Conservation (phyloP, 2,797 vertebrate species). For the Mastacembelus armatus region DNA sequence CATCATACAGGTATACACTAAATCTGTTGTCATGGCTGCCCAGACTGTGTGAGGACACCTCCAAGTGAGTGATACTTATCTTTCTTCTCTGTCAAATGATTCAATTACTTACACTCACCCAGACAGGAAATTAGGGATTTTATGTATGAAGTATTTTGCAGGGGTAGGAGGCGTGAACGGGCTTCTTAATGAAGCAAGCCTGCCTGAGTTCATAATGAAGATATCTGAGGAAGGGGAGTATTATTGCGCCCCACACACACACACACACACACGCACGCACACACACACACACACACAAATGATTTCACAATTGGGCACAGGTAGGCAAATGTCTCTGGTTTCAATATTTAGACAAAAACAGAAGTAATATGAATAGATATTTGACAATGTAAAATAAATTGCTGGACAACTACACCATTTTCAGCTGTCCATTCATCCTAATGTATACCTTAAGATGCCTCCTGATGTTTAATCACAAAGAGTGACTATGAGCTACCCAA, state of each 20-base stretch:
- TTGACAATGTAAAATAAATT: background rate
- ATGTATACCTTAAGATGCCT: background rate
- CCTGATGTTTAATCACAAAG: background rate
- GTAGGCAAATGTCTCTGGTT: background rate
- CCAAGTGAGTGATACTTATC: constrained; percentile 69
- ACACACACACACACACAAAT: background rate
- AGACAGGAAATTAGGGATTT: constrained; percentile 83
- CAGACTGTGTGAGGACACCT: constrained; percentile 40
- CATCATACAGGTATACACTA: background rate
- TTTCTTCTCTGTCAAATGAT: constrained; percentile 78
- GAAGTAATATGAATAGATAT: background rate
- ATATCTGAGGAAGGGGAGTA: constrained; percentile 58
- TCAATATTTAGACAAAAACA: background rate
- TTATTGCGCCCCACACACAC: constrained; percentile 31
- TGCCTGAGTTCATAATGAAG: constrained; percentile 69
- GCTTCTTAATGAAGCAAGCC: constrained; percentile 73
- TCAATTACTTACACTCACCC: constrained; percentile 80
- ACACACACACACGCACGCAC: constrained; percentile 14
- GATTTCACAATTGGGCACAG: background rate
- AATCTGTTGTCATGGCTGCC: constrained; percentile 27
- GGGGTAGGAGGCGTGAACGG: constrained; percentile 63
- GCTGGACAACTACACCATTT: background rate
- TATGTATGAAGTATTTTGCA: constrained; percentile 80
- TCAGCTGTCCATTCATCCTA: background rate
- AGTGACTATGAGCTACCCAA: no score